Evolutionary conservation across 2,113 vertebrate species (phyloP), one percentile per base, ranked within the genome.

Genomic region (Aptenodytes patagonicus): DNA sequence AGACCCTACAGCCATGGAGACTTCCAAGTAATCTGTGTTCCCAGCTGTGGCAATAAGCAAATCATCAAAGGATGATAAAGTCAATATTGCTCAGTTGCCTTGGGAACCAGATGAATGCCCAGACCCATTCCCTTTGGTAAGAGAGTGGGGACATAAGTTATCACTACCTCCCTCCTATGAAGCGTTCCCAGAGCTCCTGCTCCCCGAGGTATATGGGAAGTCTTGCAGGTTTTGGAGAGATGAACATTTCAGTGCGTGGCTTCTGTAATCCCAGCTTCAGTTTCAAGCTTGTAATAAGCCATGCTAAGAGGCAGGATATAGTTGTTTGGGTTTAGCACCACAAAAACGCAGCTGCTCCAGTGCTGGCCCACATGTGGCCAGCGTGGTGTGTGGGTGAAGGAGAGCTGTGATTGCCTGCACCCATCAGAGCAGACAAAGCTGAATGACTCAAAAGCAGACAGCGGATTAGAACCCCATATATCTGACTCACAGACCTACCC

Each of bases 21-120:
- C 92, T 95, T 95, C 85, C 21, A 29, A 90, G 71, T 70, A 94
- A 95, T 93, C 71, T 57, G 44, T 90, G 70, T 90, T 96, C 84
- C 75, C 95, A 97, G 96, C 92, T 96, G 96, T 93, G 92, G 78
- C 85, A 95, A 94, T 77, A 96, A 85, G 54, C 84, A 94, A 87
- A 95, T 77, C 90, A 96, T 93, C 87, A 85, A 77, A 95, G 75
- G 75, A 81, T 40, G 58, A 87, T 85, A 57, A 88, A 86, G 90
- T 94, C 90, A 96, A 83, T 95, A 94, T 95, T 94, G 71, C 34
- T 93, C 13, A 1, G 93, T 94, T 97, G 78, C 66, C 96, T 83
- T 90, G 85, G 92, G 90, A 95, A 94, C 75, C 28, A 93, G 79
- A 83, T 36, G 38, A 90, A 83, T 93, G 96, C 71, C 87, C 82